Evolutionary conservation across 2,888 invertebrate species (phyloP).

Genomic region (Agrochola macilenta): DNA sequence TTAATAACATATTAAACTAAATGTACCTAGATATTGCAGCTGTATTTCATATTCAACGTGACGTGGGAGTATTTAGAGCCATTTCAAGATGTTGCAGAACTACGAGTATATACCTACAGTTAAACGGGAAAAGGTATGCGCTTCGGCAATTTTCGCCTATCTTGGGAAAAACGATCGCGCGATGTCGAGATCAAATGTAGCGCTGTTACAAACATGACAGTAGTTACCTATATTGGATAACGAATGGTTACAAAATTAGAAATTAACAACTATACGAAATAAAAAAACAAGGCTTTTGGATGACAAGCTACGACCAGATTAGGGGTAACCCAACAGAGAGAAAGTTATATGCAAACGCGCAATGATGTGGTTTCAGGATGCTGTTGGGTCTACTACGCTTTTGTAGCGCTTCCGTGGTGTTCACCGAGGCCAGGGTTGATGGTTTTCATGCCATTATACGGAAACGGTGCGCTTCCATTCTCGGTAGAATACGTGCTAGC

Average conservation of each 20-base stretch:
- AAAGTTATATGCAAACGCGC: neutral
- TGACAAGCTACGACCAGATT: too few relatives aligned
- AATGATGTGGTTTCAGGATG: too few relatives aligned
- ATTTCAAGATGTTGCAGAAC: slow-evolving; percentile 47
- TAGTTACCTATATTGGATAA: neutral
- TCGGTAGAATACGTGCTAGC: too few relatives aligned
- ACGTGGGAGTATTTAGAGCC: slow-evolving; percentile 48
- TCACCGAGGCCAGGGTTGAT: too few relatives aligned
- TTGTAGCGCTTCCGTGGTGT: too few relatives aligned
- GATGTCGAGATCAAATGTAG: neutral
- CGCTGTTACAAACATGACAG: neutral
- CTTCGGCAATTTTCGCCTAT: neutral
- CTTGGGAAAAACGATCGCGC: neutral
- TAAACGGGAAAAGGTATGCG: neutral
- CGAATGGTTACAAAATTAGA: too few relatives aligned
- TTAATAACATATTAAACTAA: slow-evolving; percentile 40
- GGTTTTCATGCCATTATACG: too few relatives aligned
- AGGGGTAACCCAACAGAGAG: too few relatives aligned
- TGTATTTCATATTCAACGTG: slow-evolving; percentile 45
- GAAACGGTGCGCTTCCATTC: too few relatives aligned
- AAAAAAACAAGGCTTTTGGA: neutral
- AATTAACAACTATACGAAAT: neutral
- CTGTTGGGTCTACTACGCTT: too few relatives aligned
- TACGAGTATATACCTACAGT: too few relatives aligned
- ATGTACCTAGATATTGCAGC: slow-evolving; percentile 18